These are phyloP conservation scores for Drosophila incognita DNA, from an alignment of 2,888 invertebrate species.

Conservation along the genomic window DNA sequence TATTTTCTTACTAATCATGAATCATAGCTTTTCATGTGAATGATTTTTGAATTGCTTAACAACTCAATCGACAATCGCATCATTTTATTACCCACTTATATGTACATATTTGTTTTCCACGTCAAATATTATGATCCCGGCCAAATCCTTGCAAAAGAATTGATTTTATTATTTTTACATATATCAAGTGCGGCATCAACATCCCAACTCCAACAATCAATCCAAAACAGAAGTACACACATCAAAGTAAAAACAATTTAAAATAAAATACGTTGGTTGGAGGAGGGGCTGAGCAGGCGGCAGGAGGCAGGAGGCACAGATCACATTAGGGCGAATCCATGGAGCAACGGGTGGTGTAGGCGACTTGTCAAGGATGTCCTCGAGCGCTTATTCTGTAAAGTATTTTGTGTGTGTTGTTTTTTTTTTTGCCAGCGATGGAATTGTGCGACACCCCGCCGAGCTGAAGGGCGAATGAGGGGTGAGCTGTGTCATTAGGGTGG, in stretches of 20 bases:
- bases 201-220: slow-evolving; percentile 6
- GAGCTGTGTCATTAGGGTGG: slow-evolving; percentile 23
- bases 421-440: slow-evolving; percentile 52
- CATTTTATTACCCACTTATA: neutral
- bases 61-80: neutral
- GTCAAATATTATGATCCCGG: neutral
- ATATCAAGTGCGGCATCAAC: slow-evolving; percentile 13
- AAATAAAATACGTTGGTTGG: neutral
- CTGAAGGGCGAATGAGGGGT: neutral
- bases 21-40: neutral
- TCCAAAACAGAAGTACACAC: slow-evolving; percentile 50
- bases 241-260: slow-evolving; percentile 47
- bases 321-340: slow-evolving; percentile 39
- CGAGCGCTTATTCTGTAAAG: slow-evolving; percentile 50
- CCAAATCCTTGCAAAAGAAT: slow-evolving; percentile 4
- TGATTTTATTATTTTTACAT: slow-evolving; percentile 4
- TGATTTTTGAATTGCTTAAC: neutral
- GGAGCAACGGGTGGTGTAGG: slow-evolving; percentile 21
- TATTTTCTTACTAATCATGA: neutral
- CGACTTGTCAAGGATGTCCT: slow-evolving; percentile 60
- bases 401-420: slow-evolving; percentile 46
- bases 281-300: neutral
- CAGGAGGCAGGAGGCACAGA: slow-evolving; percentile 18
- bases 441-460: slow-evolving; percentile 41
- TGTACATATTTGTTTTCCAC: neutral